Conservation (phyloP, 2,113 vertebrate species). For the Syngnathus scovelli region DNA sequence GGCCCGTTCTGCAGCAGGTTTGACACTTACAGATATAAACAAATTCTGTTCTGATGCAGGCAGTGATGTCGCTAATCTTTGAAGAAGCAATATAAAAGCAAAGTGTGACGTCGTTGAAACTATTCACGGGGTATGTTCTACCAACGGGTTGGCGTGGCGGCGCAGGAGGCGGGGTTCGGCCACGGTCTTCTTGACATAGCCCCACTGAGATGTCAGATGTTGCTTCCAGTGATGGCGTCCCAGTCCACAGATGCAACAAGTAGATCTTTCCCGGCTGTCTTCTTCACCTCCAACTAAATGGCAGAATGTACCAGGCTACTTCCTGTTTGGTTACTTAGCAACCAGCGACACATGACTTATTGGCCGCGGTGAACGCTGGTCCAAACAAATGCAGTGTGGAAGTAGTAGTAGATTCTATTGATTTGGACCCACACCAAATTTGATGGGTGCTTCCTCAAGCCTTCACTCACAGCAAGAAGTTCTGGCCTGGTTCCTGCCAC, state of each 20-base stretch:
- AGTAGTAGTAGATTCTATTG: not conserved
- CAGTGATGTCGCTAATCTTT: no score
- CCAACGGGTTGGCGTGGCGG: no score
- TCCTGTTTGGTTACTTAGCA: not conserved
- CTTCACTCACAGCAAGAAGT: not conserved
- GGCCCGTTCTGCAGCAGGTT: conserved; percentile 7
- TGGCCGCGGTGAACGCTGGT: no score
- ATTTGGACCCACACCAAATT: not conserved
- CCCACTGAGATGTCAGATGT: not conserved
- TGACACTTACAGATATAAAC: not conserved
- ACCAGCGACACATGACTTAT: not conserved
- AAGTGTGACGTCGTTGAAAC: no score
- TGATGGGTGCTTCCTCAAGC: not conserved
- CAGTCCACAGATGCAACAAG: not conserved
- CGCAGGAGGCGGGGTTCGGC: no score
- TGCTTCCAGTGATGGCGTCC: not conserved
- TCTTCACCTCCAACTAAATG: not conserved
- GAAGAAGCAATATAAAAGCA: no score
- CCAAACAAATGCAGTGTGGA: no score
- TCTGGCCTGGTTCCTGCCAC: not conserved
- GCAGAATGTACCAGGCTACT: not conserved
- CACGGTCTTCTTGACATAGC: not conserved
- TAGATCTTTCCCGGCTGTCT: not conserved
- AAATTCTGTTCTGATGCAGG: no score
- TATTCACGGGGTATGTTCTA: no score